Base-by-base conservation (phyloP, 2,113 vertebrate species). In the Morone saxatilis region DNA sequence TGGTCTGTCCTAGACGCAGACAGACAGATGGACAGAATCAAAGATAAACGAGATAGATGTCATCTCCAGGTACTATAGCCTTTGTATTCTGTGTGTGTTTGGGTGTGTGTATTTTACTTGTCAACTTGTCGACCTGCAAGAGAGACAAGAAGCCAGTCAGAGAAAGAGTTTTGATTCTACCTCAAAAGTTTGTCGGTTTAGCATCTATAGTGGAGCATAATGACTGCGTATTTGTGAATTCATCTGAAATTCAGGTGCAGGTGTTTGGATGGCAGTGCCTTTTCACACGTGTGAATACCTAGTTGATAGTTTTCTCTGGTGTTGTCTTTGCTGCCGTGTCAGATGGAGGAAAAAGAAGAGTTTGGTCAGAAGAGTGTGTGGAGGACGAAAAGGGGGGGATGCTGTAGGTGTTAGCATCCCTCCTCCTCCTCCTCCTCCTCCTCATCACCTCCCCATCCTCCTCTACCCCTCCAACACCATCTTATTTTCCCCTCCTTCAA, bases 401-500 rank as follows among this genome's bases (percentile, higher is more conserved):
- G 91, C 84, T 92, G 89, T 88, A 91, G 93, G 91, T 95, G 91
- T 93, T 88, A 93, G 83, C 86, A 86, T 86, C 88, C 90, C 88
- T 66, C 80, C 76, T 63, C 69, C 84, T 78, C 87, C 75, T 83
- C 90, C 88, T 66, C 80, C 76, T 63, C 69, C 80, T 63, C 69
- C 56, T 72, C 86, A 84, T 75, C 76, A 74, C 80, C 86, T 79
- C 88, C 76, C 84, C 86, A 65, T 84, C 87, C 78, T 88, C 86
- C 90, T 88, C 91, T 75, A 88, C 86, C 91, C 84, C 88, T 90
- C 92, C 91, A 93, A 95, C 92, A 95, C 94, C 94, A 93, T 95
- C 95, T 95, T 95, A 94, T 94, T 95, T 95, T 94, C 94, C 94
- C 93, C 93, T 95, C 93, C 93, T 95, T 95, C 95, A 95, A 95